Conservation (phyloP, 2,888 invertebrate genomes). For the Ophioninae sp. region DNA sequence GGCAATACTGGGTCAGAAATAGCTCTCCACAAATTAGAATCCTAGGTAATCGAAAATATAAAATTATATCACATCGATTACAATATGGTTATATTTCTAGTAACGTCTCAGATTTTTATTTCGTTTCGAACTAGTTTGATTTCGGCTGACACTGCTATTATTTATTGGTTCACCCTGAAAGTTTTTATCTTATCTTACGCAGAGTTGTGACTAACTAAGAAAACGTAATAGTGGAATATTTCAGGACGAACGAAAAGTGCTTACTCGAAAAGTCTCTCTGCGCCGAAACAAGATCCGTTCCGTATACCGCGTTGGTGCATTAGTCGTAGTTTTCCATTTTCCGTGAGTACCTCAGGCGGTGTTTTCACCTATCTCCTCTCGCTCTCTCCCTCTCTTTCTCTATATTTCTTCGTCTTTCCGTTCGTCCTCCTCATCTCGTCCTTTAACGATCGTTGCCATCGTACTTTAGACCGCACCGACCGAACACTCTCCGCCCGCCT, state of each 20-base stretch:
- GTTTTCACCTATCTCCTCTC: conserved; percentile 18
- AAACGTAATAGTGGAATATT: conserved; percentile 2
- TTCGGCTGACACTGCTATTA: neutral
- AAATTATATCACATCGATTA: neutral
- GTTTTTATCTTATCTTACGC: neutral
- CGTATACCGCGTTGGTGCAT: conserved; percentile 23
- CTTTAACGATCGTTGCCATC: conserved; percentile 22
- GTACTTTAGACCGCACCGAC: conserved; percentile 21
- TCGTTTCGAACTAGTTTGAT: neutral
- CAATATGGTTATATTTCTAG: too few relatives aligned
- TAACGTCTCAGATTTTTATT: neutral
- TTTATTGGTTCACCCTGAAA: neutral
- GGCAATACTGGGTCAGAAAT: neutral
- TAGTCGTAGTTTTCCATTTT: conserved; percentile 41
- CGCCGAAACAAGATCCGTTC: conserved; percentile 25
- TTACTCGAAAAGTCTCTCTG: conserved; percentile 10
- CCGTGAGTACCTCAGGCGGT: conserved; percentile 2
- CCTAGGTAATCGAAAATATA: neutral
- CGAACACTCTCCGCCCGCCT: conserved; percentile 27
- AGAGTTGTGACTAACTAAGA: neutral
- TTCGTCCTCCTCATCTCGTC: conserved; percentile 1
- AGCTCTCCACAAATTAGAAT: neutral
- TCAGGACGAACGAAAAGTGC: conserved; percentile 11
- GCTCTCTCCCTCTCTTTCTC: neutral
- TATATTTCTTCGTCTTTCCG: conserved; percentile 13